These are phyloP conservation scores for Schizothorax lantsangensis DNA, from an alignment of 2,797 vertebrate genomes.

Conservation along the genomic window DNA sequence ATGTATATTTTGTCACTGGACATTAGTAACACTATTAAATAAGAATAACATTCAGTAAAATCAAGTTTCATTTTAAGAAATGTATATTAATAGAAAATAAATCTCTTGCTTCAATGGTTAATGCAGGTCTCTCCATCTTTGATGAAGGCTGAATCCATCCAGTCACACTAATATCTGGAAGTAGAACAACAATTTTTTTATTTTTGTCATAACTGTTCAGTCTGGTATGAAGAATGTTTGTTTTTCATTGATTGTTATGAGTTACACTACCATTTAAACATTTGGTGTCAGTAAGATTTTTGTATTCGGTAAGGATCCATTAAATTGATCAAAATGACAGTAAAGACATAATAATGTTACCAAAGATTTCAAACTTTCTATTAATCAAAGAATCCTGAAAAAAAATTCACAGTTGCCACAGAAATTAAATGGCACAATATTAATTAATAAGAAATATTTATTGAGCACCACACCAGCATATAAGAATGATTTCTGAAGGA, in stretches of 20 bases:
- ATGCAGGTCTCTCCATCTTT: conserved; percentile 66
- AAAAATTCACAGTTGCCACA: not conserved
- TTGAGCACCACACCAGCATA: not conserved
- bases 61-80: conserved; percentile 76
- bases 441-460: not conserved
- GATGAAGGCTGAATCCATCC: conserved; percentile 61
- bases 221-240: not conserved
- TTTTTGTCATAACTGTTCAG: not conserved
- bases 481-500: not conserved
- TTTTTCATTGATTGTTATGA: not conserved
- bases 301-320: not conserved
- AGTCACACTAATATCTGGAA: conserved; percentile 77
- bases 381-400: not conserved
- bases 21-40: conserved; percentile 64
- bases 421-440: not conserved
- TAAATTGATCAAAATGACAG: not conserved
- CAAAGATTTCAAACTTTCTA: not conserved
- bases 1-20: conserved; percentile 65
- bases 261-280: not conserved
- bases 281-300: conserved; percentile 7
- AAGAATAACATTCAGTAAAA: conserved; percentile 80
- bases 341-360: not conserved
- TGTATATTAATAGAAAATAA: conserved; percentile 78
- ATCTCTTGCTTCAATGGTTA: conserved; percentile 71
- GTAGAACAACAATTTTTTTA: conserved; percentile 15